Evolutionary conservation across 2,888 invertebrate species (phyloP).

Genomic region (Coronaproctus castanopsis): DNA sequence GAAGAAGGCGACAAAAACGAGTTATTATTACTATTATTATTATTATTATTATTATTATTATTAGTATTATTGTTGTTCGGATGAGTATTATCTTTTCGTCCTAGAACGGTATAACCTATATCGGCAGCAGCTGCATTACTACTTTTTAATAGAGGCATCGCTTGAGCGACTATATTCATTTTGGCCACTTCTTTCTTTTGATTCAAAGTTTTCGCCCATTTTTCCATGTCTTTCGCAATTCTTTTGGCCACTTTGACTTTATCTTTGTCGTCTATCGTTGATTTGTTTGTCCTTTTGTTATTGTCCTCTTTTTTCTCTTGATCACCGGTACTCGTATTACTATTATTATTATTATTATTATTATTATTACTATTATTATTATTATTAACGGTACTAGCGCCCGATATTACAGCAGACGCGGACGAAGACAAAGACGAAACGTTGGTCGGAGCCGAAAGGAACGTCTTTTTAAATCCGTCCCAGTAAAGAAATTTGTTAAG

Average conservation of each 20-base stretch:
- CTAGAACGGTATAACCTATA: conserved; percentile 78
- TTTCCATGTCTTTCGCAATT: conserved; percentile 84
- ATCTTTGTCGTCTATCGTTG: conserved; percentile 49
- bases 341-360: neutral
- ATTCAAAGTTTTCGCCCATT: conserved; percentile 92
- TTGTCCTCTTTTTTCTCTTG: conserved; percentile 29
- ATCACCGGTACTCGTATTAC: conserved; percentile 22
- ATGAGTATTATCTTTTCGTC: conserved; percentile 39
- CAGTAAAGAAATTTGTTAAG: conserved; percentile 86
- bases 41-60: conserved; percentile 29
- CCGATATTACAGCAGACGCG: neutral
- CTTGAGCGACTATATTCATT: conserved; percentile 22
- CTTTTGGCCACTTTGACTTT: conserved; percentile 95
- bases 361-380: neutral
- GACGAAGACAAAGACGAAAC: conserved; percentile 7
- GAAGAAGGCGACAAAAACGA: neutral
- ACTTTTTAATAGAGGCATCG: conserved; percentile 31
- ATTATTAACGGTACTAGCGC: neutral
- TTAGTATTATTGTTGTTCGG: neutral
- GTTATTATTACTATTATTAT: too few species aligned
- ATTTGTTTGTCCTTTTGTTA: conserved; percentile 36
- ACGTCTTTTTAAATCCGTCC: conserved; percentile 43
- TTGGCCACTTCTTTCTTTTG: conserved; percentile 65
- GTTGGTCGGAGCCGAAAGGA: conserved; percentile 26
- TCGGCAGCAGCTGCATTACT: conserved; percentile 43